Conservation (phyloP, 2,888 invertebrate genomes). For the Nemapogon koenigi region DNA sequence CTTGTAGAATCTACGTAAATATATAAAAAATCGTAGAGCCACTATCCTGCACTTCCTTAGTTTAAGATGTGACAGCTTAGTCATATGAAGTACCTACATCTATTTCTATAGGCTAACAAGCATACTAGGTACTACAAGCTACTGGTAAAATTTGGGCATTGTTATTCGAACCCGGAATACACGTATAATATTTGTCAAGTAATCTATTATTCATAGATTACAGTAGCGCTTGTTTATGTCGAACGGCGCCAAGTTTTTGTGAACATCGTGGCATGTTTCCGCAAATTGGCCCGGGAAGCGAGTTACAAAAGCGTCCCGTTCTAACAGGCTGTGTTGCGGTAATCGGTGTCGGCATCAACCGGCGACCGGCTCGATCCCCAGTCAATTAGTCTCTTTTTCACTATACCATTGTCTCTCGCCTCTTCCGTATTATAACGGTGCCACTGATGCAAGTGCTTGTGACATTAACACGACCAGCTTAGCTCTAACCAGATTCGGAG, state of each 20-base stretch:
- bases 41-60: too few species aligned
- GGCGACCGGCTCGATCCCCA: conserved; percentile 20
- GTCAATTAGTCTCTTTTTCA: conserved; percentile 37
- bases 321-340: conserved; percentile 36
- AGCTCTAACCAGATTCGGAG: not conserved
- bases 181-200: too few species aligned
- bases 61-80: too few species aligned
- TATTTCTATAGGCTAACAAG: too few species aligned
- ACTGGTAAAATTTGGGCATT: too few species aligned
- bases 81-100: too few species aligned
- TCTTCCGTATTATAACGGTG: conserved; percentile 32
- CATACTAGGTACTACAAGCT: too few species aligned
- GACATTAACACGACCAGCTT: conserved; percentile 22
- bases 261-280: conserved; percentile 20
- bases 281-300: conserved; percentile 23
- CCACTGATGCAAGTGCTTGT: conserved; percentile 32
- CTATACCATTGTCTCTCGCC: conserved; percentile 34
- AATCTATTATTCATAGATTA: conserved; percentile 3
- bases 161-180: too few species aligned
- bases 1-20: too few species aligned
- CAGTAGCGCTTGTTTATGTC: conserved; percentile 7
- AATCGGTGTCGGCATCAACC: conserved; percentile 32
- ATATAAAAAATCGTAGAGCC: too few species aligned
- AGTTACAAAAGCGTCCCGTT: conserved; percentile 31
- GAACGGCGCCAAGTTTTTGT: conserved; percentile 8